A percentile compares a stretch with the other conserved stretches of the same genome.
These are phyloP conservation scores for Mesorhabditis sp. DNA, from an alignment of 2,888 invertebrate genomes.

Conservation along the genomic window DNA sequence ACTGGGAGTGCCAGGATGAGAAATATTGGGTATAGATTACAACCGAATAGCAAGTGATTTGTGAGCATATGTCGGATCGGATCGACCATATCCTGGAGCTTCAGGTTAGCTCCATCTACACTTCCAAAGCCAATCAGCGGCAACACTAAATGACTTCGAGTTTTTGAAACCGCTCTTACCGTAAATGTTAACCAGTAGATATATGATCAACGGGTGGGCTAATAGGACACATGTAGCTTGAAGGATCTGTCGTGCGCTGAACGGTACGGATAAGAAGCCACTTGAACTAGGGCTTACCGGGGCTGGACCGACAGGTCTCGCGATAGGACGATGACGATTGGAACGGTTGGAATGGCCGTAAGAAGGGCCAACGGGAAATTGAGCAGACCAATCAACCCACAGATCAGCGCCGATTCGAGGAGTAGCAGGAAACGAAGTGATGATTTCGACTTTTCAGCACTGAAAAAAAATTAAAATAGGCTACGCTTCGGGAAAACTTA, in stretches of 20 bases:
- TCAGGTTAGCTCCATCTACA: background rate
- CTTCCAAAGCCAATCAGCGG: background rate
- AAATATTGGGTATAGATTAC: background rate
- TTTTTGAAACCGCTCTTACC: background rate
- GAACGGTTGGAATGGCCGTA: constrained; percentile 18
- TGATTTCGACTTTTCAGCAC: background rate
- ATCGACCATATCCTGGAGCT: background rate
- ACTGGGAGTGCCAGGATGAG: background rate
- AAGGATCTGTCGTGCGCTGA: background rate
- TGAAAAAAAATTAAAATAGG: too few species aligned
- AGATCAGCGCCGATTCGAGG: constrained; percentile 29
- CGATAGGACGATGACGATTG: constrained; percentile 15
- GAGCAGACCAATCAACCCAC: constrained; percentile 33
- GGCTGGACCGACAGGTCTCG: background rate
- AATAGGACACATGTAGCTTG: background rate
- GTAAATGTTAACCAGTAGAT: constrained; percentile 7
- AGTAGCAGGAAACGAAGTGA: constrained; percentile 23
- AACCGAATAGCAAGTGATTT: background rate
- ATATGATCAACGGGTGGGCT: constrained; percentile 11
- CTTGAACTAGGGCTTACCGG: background rate
- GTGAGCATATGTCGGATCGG: background rate
- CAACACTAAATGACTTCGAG: background rate
- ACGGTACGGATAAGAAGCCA: background rate
- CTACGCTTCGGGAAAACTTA: background rate
- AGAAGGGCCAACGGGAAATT: constrained; percentile 38